Base-by-base conservation (phyloP, 2,113 vertebrate genomes). In the Thermophis baileyi region DNA sequence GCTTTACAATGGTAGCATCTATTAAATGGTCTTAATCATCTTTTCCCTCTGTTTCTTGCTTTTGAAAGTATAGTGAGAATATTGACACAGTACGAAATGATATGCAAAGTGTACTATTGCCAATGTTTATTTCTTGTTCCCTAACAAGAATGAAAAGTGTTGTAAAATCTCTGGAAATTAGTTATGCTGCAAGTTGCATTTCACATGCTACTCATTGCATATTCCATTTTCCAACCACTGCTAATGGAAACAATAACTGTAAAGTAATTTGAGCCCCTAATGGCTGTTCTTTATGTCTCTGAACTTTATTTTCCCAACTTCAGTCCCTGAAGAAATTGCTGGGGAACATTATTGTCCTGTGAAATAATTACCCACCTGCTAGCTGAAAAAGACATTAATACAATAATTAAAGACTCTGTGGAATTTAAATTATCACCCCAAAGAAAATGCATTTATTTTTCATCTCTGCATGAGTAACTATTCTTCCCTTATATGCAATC, bases 111-210 rank as follows among this genome's bases (percentile, higher is more conserved):
- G 7, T 44, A 81, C 35, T 44, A 44, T 81, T 81, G 35, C 35
- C 35, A 81, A 8, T 44, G 35, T 7, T 81, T 44, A 44, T 22
- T 81, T 81, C 35, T 81, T 93, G 91, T 57, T 54, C 11, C 9
- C 20, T 85, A 16, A n/a, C 40, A 93, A 3, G 20, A 93, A 44
- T 54, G 57, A 69, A 85, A 40, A 14, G 12, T 55, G 3, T 91
- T 85, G 27, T 14, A 53, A 92, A 90, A 60, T 27, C 35, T 89
- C 91, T 87, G 53, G 20, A 54, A 93, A 50, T 94, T 95, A 92
- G 93, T 95, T 92, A 57, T 2, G 11, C 46, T 0, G 1, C 8
- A 92, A 89, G 5, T 95, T 95, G 57, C 53, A 93, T 90, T 91
- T 55, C 57, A 90, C 16, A 14, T 87, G 6, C 1, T 0, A 0